These are phyloP conservation scores for Lycorma delicatula DNA, from an alignment of 1,140 invertebrate genomes.

Conservation along the genomic window DNA sequence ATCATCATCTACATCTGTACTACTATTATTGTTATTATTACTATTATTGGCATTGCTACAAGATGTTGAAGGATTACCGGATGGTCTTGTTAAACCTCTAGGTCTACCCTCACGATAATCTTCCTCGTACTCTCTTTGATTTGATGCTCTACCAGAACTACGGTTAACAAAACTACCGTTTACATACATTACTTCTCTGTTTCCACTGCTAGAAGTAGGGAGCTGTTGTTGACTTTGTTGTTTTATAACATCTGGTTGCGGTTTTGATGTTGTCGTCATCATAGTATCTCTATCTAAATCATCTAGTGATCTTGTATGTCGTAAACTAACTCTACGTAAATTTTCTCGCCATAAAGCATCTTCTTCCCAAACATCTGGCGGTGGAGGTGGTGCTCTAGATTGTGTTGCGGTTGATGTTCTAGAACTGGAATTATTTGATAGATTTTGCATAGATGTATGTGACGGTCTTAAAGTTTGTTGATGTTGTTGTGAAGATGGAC, in stretches of 20 bases:
- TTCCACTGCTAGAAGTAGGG: constrained; percentile 39
- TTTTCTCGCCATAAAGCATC: constrained; percentile 71
- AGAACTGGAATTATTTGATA: constrained; percentile 29
- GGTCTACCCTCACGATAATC: constrained; percentile 26
- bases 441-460: constrained; percentile 12
- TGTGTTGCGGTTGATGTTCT: constrained; percentile 12
- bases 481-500: constrained; percentile 16
- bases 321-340: constrained; percentile 61
- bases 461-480: constrained; percentile 16
- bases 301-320: constrained; percentile 70
- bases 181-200: constrained; percentile 61
- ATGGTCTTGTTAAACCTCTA: too few species aligned
- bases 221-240: not conserved
- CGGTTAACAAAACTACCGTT: constrained; percentile 49
- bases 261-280: constrained; percentile 5
- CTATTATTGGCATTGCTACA: too few species aligned
- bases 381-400: constrained; percentile 16
- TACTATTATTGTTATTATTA: too few species aligned
- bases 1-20: constrained; percentile 23
- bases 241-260: not conserved
- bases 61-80: too few species aligned
- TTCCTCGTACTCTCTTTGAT: constrained; percentile 28
- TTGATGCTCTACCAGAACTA: too few species aligned
- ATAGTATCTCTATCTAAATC: constrained; percentile 52
- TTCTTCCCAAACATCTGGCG: constrained; percentile 68